Base-by-base conservation (phyloP, 2,797 vertebrate genomes). In the Limosa lapponica region DNA sequence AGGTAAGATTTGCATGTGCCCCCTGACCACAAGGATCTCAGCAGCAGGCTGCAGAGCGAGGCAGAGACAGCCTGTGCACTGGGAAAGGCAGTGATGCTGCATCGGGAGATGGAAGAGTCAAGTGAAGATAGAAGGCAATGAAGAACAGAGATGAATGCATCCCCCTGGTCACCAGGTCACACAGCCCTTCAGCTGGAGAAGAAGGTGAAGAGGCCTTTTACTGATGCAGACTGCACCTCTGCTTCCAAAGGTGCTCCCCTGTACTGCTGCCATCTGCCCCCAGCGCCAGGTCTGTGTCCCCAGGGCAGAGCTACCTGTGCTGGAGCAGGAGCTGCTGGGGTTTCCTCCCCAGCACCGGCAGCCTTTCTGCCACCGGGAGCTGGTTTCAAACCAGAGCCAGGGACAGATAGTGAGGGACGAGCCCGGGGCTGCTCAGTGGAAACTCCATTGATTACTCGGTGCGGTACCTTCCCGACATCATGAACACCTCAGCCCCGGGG, bases 401-500 rank as follows among this genome's bases (percentile, higher is more conserved):
- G 82, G 61, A 91, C 89, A 93, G 84, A 83, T 7, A 84, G 9
- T 2, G 66, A 79, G 51, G 75, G 93, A 77, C 2, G 7, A 89
- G 89, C 49, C 80, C 13, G 34, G 62, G 87, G 70, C 85, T 89
- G 85, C 73, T 92, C 62, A 90, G 90, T 97, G 97, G 95, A 97
- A 97, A 96, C 75, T 94, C 79, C 96, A 97, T 97, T 95, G 97
- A 96, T 97, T 97, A 95, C 91, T 93, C 2, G 7, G 62, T 51
- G 48, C 1, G 1, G 71, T 97, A 98, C 98, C 98, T 98, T 98
- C 96, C 95, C 82, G 34, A 97, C 97, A 98, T 97, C 93, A 97
- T 95, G 96, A 97, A 97, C 97, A 98, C 98, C 98, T 98, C 96
- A 96, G 89, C 90, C 96, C 96, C 55, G 44, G 96, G 97, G 97